These are phyloP conservation scores for Melanchra persicariae DNA, from an alignment of 2,888 invertebrate genomes.

Conservation along the genomic window DNA sequence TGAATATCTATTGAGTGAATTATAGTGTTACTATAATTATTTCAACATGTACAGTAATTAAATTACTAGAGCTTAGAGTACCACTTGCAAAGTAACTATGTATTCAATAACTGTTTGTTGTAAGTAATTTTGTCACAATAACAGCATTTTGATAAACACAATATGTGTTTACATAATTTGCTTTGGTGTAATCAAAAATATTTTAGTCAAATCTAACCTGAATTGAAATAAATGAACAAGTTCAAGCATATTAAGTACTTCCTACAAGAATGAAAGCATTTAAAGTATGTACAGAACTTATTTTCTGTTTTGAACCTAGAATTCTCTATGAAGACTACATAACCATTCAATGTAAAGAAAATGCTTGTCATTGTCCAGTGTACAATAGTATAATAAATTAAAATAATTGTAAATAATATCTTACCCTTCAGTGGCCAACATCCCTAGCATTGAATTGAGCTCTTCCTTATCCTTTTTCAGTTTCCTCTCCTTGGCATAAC, in stretches of 20 bases:
- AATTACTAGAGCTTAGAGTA: not conserved
- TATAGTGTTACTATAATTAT: not conserved
- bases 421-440: conserved; percentile 93
- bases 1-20: not conserved
- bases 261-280: not conserved
- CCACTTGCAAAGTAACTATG: not conserved
- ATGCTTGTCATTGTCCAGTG: conserved; percentile 36
- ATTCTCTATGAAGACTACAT: not conserved
- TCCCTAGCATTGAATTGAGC: conserved; percentile 91
- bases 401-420: conserved; percentile 57
- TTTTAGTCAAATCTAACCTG: not conserved
- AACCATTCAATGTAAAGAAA: conserved; percentile 6
- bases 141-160: not conserved
- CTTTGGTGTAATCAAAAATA: not conserved
- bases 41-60: not conserved
- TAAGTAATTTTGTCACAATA: not conserved
- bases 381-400: conserved; percentile 1
- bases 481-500: conserved; percentile 95
- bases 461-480: conserved; percentile 92
- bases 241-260: not conserved
- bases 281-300: not conserved
- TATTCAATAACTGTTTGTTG: not conserved
- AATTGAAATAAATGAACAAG: not conserved
- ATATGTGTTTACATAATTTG: not conserved
- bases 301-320: not conserved